phyloP scores from a whole-genome alignment of 92 coral and sea anemone genomes.

The Virgularia gustaviana region DNA sequence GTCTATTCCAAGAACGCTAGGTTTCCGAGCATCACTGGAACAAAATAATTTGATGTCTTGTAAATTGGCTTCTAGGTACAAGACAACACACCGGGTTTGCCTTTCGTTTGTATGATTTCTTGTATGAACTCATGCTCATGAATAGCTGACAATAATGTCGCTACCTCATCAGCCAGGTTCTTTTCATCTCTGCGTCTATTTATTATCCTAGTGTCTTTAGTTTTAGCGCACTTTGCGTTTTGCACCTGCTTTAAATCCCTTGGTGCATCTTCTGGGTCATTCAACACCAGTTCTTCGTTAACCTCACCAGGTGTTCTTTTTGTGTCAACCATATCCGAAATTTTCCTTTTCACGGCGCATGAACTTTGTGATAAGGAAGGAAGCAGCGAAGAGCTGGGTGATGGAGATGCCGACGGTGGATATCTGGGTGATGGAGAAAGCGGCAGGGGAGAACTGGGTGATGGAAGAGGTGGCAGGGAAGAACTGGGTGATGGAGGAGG shows the following conservation, averaged over 20 bases:
- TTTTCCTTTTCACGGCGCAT: conserved; percentile 12
- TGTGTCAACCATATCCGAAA: neutral
- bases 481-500: too few species aligned
- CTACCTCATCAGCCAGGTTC: conserved; percentile 49
- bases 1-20: conserved; percentile 2
- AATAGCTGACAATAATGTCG: conserved; percentile 36
- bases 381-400: too few species aligned
- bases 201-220: neutral
- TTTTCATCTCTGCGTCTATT: neutral
- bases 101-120: conserved; percentile 13
- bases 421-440: too few species aligned
- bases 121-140: conserved; percentile 15
- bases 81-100: conserved; percentile 8
- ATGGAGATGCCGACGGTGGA: too few species aligned
- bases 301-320: neutral
- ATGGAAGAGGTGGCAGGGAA: too few species aligned
- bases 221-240: neutral
- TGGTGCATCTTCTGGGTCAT: neutral
- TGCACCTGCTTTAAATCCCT: conserved; percentile 1
- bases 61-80: neutral
- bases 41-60: conserved; percentile 2
- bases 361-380: too few species aligned
- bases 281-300: neutral
- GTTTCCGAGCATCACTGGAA: neutral
- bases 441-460: too few species aligned